Evolutionary conservation across 2,797 vertebrate species (phyloP).

Genomic region (Protonibea diacanthus): DNA sequence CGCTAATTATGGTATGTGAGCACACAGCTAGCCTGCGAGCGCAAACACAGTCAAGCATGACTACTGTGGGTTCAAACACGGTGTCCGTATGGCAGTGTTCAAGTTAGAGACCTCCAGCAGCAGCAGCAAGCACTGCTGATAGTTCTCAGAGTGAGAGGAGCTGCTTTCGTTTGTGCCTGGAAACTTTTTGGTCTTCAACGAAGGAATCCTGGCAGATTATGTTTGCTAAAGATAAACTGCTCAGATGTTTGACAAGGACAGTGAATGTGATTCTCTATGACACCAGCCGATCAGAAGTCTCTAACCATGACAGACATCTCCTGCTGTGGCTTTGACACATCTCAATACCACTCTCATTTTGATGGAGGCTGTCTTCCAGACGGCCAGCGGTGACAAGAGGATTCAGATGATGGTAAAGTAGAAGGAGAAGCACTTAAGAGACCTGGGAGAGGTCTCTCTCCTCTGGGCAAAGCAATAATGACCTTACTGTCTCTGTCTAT

Average conservation of each 20-base stretch:
- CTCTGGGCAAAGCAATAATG: constrained; percentile 71
- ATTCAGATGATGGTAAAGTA: constrained; percentile 57
- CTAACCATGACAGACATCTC: constrained; percentile 62
- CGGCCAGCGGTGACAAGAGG: constrained; percentile 65
- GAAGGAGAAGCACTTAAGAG: constrained; percentile 70
- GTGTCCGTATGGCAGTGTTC: constrained; percentile 61
- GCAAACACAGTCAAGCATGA: constrained; percentile 77
- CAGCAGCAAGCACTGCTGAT: background rate
- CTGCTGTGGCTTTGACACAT: constrained; percentile 72
- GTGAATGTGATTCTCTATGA: constrained; percentile 69
- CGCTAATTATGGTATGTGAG: constrained; percentile 82
- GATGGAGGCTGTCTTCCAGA: constrained; percentile 60
- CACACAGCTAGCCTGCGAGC: constrained; percentile 73
- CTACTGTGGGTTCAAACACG: constrained; percentile 61
- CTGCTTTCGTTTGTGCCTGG: constrained; percentile 13
- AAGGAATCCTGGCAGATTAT: constrained; percentile 45
- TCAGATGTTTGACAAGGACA: constrained; percentile 57
- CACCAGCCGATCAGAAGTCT: constrained; percentile 61
- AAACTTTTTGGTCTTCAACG: constrained; percentile 25
- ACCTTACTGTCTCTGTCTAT: constrained; percentile 75
- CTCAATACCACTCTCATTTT: constrained; percentile 61
- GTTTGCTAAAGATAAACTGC: constrained; percentile 64
- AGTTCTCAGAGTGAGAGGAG: constrained; percentile 13
- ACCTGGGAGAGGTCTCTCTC: constrained; percentile 68
- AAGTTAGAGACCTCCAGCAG: constrained; percentile 41